Evolutionary conservation across 1,140 invertebrate species (phyloP), one percentile per base, ranked within the genome.

Genomic region (Trichonephila inaurata): DNA sequence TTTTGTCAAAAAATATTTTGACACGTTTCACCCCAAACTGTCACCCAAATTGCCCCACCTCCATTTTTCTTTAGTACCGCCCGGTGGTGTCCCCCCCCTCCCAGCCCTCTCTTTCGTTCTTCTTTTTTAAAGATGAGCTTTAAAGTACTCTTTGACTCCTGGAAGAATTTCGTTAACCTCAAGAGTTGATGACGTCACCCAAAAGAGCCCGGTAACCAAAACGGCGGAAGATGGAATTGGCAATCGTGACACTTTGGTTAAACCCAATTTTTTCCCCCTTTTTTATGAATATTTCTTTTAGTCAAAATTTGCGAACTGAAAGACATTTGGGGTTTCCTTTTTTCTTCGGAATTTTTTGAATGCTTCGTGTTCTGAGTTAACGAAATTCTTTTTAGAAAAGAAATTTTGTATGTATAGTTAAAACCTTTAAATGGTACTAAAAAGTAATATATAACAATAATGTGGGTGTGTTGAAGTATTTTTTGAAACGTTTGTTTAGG

Each of bases 21-120:
- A 72, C 66, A 72, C 66, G 66, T 72, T 72, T 72, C 66, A 72
- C 66, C 28, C 66, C 66, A 72, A 72, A 72, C 66, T 72, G 66
- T 24, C 66, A 72, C n/a, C 66, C n/a, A 72, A 69, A 72, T 72
- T 12, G 66, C 28, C 24, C 66, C 66, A n/a, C 6, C 18, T n/a
- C 62, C 62, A 18, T 64, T 21, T 21, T 3, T 72, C 66, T 72
- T 24, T 10, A 14, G 66, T 64, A 21, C 62, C 62, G 62, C 19
- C 62, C n/a, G n/a, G n/a, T n/a, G 62, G 12, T 64, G 19, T 64
- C 66, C 24, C 1, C 64, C 5, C 21, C 1, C 66, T 4, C 24
- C 24, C 1, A n/a, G n/a, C n/a, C n/a, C 8, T 24, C 66, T 28
- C 24, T 72, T 72, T 72, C 28, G 14, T 72, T 72, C 28, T 72